phyloP scores from a whole-genome alignment of 2,888 invertebrate genomes.

The Oligia strigilis region DNA sequence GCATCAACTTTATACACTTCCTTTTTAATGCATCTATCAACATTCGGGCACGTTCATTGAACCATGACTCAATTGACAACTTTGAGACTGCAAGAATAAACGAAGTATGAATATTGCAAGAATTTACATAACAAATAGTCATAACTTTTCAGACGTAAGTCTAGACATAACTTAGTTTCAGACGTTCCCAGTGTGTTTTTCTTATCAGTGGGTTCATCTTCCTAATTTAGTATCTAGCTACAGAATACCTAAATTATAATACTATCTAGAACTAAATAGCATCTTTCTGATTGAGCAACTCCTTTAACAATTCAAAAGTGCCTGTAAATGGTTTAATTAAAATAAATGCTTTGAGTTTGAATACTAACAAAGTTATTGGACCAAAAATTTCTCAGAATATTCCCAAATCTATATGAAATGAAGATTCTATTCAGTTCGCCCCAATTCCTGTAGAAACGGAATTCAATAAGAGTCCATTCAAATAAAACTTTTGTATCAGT shows the following conservation, averaged over 20 bases:
- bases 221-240: background rate
- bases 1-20: background rate
- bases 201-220: background rate
- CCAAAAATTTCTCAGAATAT: background rate
- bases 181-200: background rate
- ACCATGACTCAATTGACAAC: background rate
- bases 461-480: background rate
- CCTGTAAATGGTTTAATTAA: background rate
- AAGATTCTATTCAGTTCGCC: background rate
- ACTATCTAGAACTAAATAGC: background rate
- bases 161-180: constrained; percentile 23
- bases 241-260: background rate
- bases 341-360: background rate
- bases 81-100: background rate
- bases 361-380: background rate
- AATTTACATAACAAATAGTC: constrained; percentile 26
- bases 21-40: background rate
- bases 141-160: constrained; percentile 35
- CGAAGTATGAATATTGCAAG: background rate
- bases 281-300: background rate
- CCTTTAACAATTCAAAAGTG: background rate
- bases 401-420: background rate
- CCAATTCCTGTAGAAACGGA: background rate
- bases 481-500: background rate
- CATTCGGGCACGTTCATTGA: background rate